These are phyloP conservation scores for Drosophila serrata DNA, from an alignment of 1,140 invertebrate genomes.

Conservation along the genomic window DNA sequence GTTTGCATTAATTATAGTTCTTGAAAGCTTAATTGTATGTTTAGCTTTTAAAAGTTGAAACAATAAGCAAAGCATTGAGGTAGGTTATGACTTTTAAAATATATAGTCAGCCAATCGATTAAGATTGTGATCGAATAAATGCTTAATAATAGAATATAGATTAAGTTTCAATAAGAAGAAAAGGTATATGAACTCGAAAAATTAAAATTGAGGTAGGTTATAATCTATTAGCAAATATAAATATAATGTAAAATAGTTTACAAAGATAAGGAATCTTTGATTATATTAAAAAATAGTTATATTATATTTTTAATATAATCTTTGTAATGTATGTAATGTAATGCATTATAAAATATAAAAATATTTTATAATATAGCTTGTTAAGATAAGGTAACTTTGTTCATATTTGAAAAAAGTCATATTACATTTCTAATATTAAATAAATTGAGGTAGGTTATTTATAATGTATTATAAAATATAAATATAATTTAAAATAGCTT, in stretches of 20 bases:
- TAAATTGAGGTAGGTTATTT: too few relatives aligned
- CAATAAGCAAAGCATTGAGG: background rate
- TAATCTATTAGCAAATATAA: too few relatives aligned
- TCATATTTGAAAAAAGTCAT: too few relatives aligned
- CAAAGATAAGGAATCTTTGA: background rate
- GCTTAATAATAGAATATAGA: background rate
- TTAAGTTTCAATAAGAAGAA: background rate
- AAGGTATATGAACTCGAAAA: background rate
- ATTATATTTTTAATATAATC: too few relatives aligned
- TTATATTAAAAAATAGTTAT: background rate
- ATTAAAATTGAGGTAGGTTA: background rate
- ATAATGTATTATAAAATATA: too few relatives aligned
- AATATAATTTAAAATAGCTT: too few relatives aligned
- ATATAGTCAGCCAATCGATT: constrained; percentile 1
- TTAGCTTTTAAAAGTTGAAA: background rate
- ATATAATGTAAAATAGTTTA: too few relatives aligned
- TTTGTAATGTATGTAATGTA: too few relatives aligned
- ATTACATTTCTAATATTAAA: too few relatives aligned
- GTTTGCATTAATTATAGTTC: constrained; percentile 1
- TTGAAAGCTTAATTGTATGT: constrained; percentile 3
- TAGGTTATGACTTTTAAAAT: constrained; percentile 10
- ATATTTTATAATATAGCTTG: too few relatives aligned
- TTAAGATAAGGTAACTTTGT: too few relatives aligned
- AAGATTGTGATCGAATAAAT: background rate
- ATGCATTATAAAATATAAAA: too few relatives aligned